A percentile compares a stretch with the other conserved stretches of the same genome.
phyloP scores from a whole-genome alignment of 2,113 vertebrate genomes.

The Rhineura floridana region DNA sequence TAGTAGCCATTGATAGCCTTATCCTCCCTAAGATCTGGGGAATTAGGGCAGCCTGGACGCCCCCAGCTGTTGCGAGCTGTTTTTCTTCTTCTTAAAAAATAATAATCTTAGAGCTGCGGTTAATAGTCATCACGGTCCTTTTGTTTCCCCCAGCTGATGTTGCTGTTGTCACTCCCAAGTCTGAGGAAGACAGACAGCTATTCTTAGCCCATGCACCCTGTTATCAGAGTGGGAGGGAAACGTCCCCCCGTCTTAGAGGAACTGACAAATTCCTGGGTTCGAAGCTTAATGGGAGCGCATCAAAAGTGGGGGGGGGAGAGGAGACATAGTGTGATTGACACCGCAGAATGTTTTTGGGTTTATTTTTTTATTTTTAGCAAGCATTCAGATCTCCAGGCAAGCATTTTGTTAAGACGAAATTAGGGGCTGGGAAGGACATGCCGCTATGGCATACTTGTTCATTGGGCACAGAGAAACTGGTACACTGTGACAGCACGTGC shows the following conservation, averaged over 20 bases:
- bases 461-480: not conserved
- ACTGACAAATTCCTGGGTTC: not conserved
- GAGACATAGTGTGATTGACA: not conserved
- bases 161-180: not conserved
- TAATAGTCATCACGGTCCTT: not conserved
- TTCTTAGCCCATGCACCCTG: not conserved
- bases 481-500: not conserved
- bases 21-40: too few relatives aligned
- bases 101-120: not conserved
- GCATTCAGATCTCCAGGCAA: not conserved
- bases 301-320: not conserved
- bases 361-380: too few relatives aligned
- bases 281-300: not conserved
- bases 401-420: not conserved
- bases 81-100: not conserved
- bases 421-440: not conserved
- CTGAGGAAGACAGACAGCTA: not conserved
- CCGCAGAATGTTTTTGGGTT: not conserved
- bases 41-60: not conserved
- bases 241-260: not conserved
- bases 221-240: slow-evolving; percentile 7
- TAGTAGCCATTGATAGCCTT: too few relatives aligned
- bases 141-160: not conserved
- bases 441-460: not conserved
- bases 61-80: not conserved